Evolutionary conservation across 2,888 invertebrate species (phyloP), one percentile per base, ranked within the genome.

Genomic region (Agriopis marginaria): DNA sequence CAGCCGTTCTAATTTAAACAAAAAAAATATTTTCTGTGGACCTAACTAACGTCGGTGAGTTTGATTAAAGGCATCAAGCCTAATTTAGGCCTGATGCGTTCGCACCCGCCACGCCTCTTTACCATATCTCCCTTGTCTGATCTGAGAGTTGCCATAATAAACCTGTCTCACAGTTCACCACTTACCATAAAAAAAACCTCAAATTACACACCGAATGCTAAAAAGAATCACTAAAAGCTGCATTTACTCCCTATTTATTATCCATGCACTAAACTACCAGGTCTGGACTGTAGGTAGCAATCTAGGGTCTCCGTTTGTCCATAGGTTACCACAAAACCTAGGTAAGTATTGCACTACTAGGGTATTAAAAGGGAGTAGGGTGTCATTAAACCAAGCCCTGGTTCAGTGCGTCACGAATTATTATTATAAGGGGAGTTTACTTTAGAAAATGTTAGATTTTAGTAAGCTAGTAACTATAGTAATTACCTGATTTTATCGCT

Each of bases 161-260:
- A 62, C 23, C 53, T 62, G 62, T 62, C 62, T 53, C 7, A 9
- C 11, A 51, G 4, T 42, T n/a, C 44, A 50, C 53, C 17, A 23
- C 14, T 60, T 11, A 17, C 9, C 40, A 49, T 14, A 53, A 56
- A 66, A n/a, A 65, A 50, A 40, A 58, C 62, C 40, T 55, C 14
- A 65, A 61, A 69, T 69, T 69, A 69, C 39, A 61, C 9, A 1
- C 17, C 45, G 14, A 39, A 42, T 51, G 51, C 44, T 32, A 58
- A 62, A 68, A 59, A 39, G 14, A 55, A 47, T 56, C 47, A 40
- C 45, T 59, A 17, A 54, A 44, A 53, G 44, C 39, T 42, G 60
- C 55, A 42, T 63, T 70, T 70, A 60, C 47, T 23, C 70, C 53
- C 42, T 40, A 63, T 70, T 63, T 60, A 66, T 66, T 61, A 68